phyloP scores from a whole-genome alignment of 2,113 vertebrate genomes.

The Propithecus coquereli region DNA sequence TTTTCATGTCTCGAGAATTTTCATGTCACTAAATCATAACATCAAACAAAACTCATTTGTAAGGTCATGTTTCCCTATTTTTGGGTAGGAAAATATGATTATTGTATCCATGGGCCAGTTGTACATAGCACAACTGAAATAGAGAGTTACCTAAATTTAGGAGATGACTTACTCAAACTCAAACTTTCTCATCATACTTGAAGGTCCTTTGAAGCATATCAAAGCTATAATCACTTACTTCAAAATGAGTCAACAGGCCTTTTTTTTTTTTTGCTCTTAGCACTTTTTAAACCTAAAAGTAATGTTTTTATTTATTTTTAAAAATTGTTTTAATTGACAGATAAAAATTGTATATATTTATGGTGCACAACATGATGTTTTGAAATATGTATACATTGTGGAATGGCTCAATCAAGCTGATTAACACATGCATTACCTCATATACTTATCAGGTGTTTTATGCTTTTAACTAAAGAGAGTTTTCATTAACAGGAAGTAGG shows the following conservation, averaged over 20 bases:
- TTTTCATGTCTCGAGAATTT: not conserved
- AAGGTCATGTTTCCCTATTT: not conserved
- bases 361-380: not conserved
- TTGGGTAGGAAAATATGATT: not conserved
- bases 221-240: not conserved
- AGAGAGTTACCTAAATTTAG: not conserved
- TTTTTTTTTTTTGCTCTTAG: not conserved
- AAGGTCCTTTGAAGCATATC: not conserved
- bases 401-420: not conserved
- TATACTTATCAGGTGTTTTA: not conserved
- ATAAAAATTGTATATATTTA: not conserved
- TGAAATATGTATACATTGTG: not conserved
- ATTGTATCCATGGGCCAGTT: not conserved
- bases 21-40: not conserved
- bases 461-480: not conserved
- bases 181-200: not conserved
- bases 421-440: not conserved
- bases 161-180: not conserved
- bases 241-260: not conserved
- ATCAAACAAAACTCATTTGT: not conserved
- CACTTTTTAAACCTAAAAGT: not conserved
- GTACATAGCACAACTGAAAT: not conserved
- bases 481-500: not conserved
- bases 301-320: not conserved
- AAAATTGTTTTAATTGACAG: not conserved